phyloP scores from a whole-genome alignment of 2,888 invertebrate genomes.

The Epinotia brunnichana region DNA sequence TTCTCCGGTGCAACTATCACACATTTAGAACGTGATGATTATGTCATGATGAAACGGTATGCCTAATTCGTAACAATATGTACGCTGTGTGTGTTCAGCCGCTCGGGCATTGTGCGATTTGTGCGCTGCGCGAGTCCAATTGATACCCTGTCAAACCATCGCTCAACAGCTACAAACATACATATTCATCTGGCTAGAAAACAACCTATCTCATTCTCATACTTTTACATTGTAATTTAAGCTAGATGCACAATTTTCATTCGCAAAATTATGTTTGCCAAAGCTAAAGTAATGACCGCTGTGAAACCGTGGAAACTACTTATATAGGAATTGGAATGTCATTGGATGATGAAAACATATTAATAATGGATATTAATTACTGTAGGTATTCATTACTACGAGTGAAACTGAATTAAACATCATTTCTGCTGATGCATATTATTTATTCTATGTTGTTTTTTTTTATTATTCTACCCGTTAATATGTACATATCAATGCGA shows the following conservation, averaged over 20 bases:
- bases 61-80: conserved; percentile 64
- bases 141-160: conserved; percentile 56
- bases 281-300: conserved; percentile 2
- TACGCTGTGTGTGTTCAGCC: conserved; percentile 63
- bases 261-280: conserved; percentile 4
- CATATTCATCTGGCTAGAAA: not conserved
- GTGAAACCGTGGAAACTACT: not conserved
- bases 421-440: not conserved
- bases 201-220: not conserved
- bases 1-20: conserved; percentile 6
- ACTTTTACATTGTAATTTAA: not conserved
- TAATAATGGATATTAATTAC: not conserved
- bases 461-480: too few species aligned
- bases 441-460: not conserved
- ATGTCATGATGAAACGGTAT: conserved; percentile 67
- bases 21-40: conserved; percentile 55
- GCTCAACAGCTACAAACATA: conserved; percentile 52
- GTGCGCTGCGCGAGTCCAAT: conserved; percentile 70
- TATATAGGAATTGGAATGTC: not conserved
- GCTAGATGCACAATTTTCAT: not conserved
- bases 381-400: too few species aligned
- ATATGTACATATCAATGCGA: too few species aligned
- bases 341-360: not conserved
- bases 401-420: not conserved
- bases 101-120: conserved; percentile 68